Conservation (phyloP, 1,140 invertebrate genomes). For the Penaeus indicus region DNA sequence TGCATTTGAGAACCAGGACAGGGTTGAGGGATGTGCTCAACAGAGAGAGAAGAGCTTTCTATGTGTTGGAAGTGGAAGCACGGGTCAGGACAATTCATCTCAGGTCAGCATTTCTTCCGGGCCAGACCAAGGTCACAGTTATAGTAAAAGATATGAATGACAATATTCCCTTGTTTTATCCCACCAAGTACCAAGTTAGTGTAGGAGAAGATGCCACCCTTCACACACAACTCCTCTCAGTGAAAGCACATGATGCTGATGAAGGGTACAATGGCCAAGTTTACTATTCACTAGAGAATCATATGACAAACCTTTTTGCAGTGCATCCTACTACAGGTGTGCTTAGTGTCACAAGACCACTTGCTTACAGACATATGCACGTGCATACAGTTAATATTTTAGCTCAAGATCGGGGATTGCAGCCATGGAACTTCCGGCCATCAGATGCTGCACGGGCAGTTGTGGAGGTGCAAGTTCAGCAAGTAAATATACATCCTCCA, state of each 20-base stretch:
- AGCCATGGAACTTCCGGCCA: constrained; percentile 23
- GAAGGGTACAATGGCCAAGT: constrained; percentile 94
- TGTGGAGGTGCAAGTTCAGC: constrained; percentile 57
- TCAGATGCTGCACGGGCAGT: constrained; percentile 42
- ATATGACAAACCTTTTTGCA: constrained; percentile 83
- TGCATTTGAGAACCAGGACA: constrained; percentile 87
- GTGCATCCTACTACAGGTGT: constrained; percentile 94
- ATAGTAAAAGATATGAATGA: constrained; percentile 92
- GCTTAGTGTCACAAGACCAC: constrained; percentile 84
- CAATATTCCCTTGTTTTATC: constrained; percentile 91
- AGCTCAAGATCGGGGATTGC: constrained; percentile 57
- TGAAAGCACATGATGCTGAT: constrained; percentile 92
- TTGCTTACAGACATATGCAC: constrained; percentile 77
- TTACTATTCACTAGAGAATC: constrained; percentile 90
- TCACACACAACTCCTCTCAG: constrained; percentile 75
- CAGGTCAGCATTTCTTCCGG: constrained; percentile 61
- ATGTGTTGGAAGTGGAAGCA: constrained; percentile 85
- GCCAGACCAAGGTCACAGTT: constrained; percentile 83
- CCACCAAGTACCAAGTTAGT: constrained; percentile 84
- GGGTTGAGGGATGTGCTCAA: constrained; percentile 89
- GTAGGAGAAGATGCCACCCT: constrained; percentile 89
- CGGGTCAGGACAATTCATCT: constrained; percentile 71
- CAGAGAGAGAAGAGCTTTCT: constrained; percentile 88
- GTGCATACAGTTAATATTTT: constrained; percentile 49
- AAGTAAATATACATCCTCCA: constrained; percentile 65